Evolutionary conservation across 2,113 vertebrate genomes (phyloP).

Genomic region (Choloepus hoffmanni): DNA sequence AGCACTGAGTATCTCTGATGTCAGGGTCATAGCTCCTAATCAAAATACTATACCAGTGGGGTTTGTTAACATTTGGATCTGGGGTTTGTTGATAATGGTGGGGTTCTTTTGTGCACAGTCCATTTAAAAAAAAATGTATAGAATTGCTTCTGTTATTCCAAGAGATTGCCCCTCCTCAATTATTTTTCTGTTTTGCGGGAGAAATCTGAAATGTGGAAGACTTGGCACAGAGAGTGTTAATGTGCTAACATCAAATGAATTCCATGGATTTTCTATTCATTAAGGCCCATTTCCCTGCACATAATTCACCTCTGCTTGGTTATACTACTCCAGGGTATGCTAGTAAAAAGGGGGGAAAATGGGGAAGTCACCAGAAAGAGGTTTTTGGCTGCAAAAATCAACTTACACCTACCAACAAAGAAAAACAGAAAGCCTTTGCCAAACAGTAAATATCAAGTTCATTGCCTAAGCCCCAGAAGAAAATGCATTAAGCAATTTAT

Average conservation of each 20-base stretch:
- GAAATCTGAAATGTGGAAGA: conserved; percentile 82
- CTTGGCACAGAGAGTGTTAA: conserved; percentile 86
- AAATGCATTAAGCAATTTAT: conserved; percentile 81
- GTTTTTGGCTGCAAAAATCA: conserved; percentile 87
- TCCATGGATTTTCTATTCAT: conserved; percentile 88
- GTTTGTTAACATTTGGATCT: conserved; percentile 66
- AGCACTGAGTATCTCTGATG: background rate
- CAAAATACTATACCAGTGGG: background rate
- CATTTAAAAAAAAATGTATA: conserved; percentile 2
- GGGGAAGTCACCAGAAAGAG: conserved; percentile 86
- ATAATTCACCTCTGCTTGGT: conserved; percentile 87
- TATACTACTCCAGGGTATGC: conserved; percentile 88
- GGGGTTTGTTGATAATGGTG: conserved; percentile 66
- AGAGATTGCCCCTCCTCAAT: conserved; percentile 47
- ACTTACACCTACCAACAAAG: conserved; percentile 88
- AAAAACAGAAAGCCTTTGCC: conserved; percentile 83
- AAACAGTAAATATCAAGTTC: conserved; percentile 86
- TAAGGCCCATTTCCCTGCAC: conserved; percentile 85
- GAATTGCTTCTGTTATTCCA: conserved; percentile 69
- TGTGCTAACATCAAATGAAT: conserved; percentile 90
- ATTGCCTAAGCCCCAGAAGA: conserved; percentile 76
- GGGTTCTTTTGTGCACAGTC: conserved; percentile 58
- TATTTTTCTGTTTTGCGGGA: conserved; percentile 57
- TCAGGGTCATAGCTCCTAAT: background rate
- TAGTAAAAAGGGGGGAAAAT: conserved; percentile 85